Conservation (phyloP, 1,140 invertebrate genomes). For the Caenorhabditis inopinata region DNA sequence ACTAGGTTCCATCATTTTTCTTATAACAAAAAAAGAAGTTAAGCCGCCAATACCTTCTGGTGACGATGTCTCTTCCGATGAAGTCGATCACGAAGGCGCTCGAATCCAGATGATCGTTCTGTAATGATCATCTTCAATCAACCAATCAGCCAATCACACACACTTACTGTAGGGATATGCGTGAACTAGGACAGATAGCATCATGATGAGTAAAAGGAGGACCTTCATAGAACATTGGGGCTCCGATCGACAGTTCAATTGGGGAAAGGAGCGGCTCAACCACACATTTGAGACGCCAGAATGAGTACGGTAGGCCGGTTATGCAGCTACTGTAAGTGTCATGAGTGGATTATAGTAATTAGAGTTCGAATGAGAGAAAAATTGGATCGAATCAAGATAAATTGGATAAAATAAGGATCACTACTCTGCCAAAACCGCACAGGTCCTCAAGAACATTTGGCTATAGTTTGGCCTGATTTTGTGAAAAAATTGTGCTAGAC, state of each 20-base stretch:
- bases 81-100: conserved; percentile 25
- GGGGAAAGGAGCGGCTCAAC: background rate
- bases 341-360: too few relatives aligned
- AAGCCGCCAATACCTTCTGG: background rate
- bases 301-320: background rate
- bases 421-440: too few relatives aligned
- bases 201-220: conserved; percentile 23
- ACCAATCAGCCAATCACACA: too few relatives aligned
- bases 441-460: too few relatives aligned
- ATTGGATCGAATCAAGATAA: background rate
- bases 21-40: too few relatives aligned
- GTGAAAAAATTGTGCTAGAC: too few relatives aligned
- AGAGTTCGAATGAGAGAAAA: too few relatives aligned
- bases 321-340: background rate
- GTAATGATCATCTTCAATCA: background rate
- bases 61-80: conserved; percentile 22
- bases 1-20: too few relatives aligned
- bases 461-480: too few relatives aligned
- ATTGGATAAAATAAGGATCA: background rate
- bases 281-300: conserved; percentile 5
- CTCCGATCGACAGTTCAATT: background rate
- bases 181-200: conserved; percentile 16
- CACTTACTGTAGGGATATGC: conserved; percentile 26
- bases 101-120: conserved; percentile 24
- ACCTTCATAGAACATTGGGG: conserved; percentile 30